These are phyloP conservation scores for Amblyraja radiata DNA, from an alignment of 2,797 vertebrate genomes.

Conservation along the genomic window DNA sequence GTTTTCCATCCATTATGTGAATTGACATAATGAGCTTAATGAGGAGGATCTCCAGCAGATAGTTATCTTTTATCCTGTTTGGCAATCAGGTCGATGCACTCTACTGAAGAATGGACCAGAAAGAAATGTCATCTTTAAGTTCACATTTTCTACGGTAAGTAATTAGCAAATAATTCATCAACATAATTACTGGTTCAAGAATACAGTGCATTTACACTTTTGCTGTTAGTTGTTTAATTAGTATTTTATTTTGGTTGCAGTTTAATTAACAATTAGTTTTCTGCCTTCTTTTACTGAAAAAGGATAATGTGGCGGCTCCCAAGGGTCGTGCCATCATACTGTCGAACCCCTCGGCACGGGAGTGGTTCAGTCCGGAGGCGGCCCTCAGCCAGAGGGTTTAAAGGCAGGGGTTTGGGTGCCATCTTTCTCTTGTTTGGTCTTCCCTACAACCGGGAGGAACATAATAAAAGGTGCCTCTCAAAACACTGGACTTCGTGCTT, in stretches of 20 bases:
- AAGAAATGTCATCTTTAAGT: background rate
- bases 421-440: too few species aligned
- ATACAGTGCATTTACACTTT: background rate
- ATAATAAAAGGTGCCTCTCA: too few species aligned
- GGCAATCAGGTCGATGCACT: background rate
- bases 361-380: too few species aligned
- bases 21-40: background rate
- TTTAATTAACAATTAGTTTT: background rate
- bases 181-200: background rate
- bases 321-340: too few species aligned
- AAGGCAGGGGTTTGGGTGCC: too few species aligned
- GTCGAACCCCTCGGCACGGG: too few species aligned
- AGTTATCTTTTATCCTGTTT: background rate
- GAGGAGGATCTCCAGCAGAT: background rate
- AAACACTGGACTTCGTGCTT: too few species aligned
- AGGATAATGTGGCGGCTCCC: too few species aligned
- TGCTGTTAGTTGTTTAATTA: background rate
- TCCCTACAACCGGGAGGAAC: too few species aligned
- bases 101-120: background rate
- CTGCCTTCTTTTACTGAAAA: too few species aligned
- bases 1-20: background rate
- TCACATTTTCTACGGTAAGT: background rate
- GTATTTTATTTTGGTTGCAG: background rate
- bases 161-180: background rate
- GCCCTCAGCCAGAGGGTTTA: too few species aligned